These are phyloP conservation scores for Melanotaenia pygmaea DNA, from an alignment of 2,797 vertebrate genomes.

Conservation along the genomic window DNA sequence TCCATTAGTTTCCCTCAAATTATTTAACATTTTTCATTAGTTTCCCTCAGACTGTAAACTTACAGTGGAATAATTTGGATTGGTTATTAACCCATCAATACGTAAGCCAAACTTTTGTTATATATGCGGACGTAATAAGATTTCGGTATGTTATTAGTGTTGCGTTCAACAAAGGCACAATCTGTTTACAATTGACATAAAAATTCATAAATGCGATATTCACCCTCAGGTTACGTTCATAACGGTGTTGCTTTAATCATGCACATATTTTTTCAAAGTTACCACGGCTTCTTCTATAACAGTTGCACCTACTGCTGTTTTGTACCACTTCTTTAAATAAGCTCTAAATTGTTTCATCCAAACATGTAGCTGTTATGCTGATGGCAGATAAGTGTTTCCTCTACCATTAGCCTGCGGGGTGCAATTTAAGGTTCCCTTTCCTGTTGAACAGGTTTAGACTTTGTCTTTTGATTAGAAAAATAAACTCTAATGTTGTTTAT, in stretches of 20 bases:
- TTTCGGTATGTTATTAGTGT: neutral
- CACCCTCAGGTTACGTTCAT: neutral
- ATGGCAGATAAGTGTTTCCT: neutral
- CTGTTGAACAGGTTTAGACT: no score
- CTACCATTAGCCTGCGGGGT: no score
- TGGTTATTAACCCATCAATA: neutral
- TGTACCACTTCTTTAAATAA: neutral
- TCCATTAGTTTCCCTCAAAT: neutral
- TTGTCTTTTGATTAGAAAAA: no score
- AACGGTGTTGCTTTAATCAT: no score
- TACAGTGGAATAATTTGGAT: neutral
- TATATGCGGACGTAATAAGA: neutral
- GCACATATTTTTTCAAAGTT: neutral
- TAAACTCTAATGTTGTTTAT: no score
- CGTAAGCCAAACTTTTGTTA: neutral
- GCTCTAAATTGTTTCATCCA: neutral
- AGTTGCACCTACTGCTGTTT: neutral
- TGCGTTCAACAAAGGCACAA: neutral
- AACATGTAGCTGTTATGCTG: neutral
- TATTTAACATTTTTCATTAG: neutral
- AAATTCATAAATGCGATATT: neutral
- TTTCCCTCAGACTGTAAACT: neutral
- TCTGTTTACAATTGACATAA: neutral
- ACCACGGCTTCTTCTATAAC: neutral
- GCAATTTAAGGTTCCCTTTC: no score